Evolutionary conservation across 2,797 vertebrate genomes (phyloP).

Genomic region (Argya squamiceps): DNA sequence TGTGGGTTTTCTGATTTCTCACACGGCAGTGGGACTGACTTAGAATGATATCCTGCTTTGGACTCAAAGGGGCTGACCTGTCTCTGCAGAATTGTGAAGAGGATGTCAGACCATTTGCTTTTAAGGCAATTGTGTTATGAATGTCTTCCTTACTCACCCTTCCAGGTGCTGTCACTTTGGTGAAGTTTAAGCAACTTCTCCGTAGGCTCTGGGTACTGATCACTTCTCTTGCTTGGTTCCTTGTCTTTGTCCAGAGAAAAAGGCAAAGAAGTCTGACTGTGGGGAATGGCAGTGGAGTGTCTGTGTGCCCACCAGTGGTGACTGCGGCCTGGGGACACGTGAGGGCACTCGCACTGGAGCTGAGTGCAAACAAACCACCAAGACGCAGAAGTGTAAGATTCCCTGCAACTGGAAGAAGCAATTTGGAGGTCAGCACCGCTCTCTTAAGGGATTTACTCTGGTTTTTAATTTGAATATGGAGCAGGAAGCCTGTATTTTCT

Average conservation of each 20-base stretch:
- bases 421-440: conserved; percentile 85
- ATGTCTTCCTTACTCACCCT: neutral
- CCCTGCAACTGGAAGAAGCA: conserved; percentile 99
- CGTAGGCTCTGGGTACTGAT: neutral
- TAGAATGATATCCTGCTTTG: neutral
- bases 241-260: conserved; percentile 84
- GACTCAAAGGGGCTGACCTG: neutral
- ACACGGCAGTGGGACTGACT: neutral
- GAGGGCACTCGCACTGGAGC: conserved; percentile 91
- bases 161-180: neutral
- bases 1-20: neutral
- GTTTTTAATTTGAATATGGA: neutral
- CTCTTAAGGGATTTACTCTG: neutral
- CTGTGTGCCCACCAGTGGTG: conserved; percentile 91
- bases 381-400: conserved; percentile 98
- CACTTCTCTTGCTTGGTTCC: neutral
- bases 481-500: neutral
- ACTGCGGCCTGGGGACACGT: conserved; percentile 92
- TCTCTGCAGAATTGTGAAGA: neutral
- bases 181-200: neutral
- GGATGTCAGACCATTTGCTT: neutral
- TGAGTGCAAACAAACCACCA: conserved; percentile 95
- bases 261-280: conserved; percentile 93
- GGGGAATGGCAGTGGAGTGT: conserved; percentile 98
- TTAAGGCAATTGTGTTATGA: fast-evolving